A percentile compares a stretch with the other conserved stretches of the same genome.
Evolutionary conservation across 2,797 vertebrate species (phyloP).

Genomic region (Chelon auratus): DNA sequence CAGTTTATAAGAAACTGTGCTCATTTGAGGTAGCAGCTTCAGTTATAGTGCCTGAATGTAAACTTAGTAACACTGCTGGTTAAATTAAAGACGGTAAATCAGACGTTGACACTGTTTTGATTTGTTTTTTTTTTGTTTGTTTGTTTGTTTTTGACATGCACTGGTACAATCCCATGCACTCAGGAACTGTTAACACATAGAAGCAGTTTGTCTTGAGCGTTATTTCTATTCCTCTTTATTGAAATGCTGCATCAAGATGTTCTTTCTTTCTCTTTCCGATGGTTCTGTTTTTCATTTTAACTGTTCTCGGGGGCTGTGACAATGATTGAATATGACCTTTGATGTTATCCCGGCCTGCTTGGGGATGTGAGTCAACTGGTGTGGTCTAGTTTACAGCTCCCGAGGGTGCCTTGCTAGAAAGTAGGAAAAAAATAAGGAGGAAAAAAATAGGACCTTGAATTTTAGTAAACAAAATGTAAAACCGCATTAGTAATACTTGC

Average conservation of each 20-base stretch:
- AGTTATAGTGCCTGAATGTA: slow-evolving; percentile 19
- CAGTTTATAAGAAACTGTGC: slow-evolving; percentile 14
- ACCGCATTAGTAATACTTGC: background rate
- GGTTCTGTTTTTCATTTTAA: background rate
- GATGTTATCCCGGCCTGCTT: slow-evolving; percentile 47
- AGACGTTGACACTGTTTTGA: background rate
- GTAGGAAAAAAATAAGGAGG: background rate
- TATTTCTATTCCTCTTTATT: too few relatives aligned
- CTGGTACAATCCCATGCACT: too few relatives aligned
- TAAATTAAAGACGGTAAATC: slow-evolving; percentile 43
- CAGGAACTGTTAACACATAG: too few relatives aligned
- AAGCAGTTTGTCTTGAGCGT: too few relatives aligned
- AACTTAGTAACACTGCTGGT: slow-evolving; percentile 1
- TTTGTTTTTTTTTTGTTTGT: background rate
- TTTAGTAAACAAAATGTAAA: background rate
- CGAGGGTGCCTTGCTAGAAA: slow-evolving; percentile 10
- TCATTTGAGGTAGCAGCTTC: slow-evolving; percentile 10
- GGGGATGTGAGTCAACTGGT: slow-evolving; percentile 56
- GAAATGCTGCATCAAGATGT: background rate
- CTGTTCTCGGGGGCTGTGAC: slow-evolving; percentile 13
- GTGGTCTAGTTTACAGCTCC: slow-evolving; percentile 38
- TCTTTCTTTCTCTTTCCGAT: background rate
- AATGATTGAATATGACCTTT: slow-evolving; percentile 53
- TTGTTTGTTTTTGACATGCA: background rate
- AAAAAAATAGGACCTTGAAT: slow-evolving; percentile 26